Percentiles rank a stretch among this genome's conserved stretches.
Evolutionary conservation across 1,140 invertebrate species (phyloP).

Genomic region (Andricus grossulariae): DNA sequence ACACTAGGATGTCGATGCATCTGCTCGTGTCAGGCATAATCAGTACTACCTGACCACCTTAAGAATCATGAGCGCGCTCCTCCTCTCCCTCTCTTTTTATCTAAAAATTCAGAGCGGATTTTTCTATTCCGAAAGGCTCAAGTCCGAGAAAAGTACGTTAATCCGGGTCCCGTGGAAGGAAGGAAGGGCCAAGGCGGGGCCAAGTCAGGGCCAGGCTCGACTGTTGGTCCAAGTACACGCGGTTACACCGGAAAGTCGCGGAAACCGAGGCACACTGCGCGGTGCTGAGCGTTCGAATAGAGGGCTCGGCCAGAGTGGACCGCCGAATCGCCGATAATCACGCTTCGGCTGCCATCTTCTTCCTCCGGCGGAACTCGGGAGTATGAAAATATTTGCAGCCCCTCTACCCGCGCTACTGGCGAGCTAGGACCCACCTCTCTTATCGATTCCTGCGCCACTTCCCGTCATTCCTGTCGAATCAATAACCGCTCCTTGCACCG

Average conservation of each 20-base stretch:
- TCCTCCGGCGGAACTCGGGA: slow-evolving; percentile 71
- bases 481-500: slow-evolving; percentile 63
- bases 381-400: slow-evolving; percentile 74
- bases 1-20: slow-evolving; percentile 63
- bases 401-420: slow-evolving; percentile 48
- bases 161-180: not conserved
- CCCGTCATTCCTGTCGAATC: slow-evolving; percentile 72
- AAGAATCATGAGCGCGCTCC: slow-evolving; percentile 58
- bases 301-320: slow-evolving; percentile 54
- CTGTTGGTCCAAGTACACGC: slow-evolving; percentile 39
- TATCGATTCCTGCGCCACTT: slow-evolving; percentile 76
- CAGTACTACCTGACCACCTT: slow-evolving; percentile 64
- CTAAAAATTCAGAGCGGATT: slow-evolving; percentile 8
- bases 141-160: not conserved
- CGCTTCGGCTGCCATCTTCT: slow-evolving; percentile 74
- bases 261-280: slow-evolving; percentile 49
- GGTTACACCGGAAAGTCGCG: slow-evolving; percentile 49
- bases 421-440: slow-evolving; percentile 65
- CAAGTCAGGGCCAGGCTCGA: slow-evolving; percentile 32
- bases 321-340: slow-evolving; percentile 64
- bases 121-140: slow-evolving; percentile 33
- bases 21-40: slow-evolving; percentile 64
- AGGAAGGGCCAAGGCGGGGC: not conserved
- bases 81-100: slow-evolving; percentile 36
- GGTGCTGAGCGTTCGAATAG: slow-evolving; percentile 44